These are phyloP conservation scores for Melieria omissa DNA, from an alignment of 2,888 invertebrate species.

Conservation along the genomic window DNA sequence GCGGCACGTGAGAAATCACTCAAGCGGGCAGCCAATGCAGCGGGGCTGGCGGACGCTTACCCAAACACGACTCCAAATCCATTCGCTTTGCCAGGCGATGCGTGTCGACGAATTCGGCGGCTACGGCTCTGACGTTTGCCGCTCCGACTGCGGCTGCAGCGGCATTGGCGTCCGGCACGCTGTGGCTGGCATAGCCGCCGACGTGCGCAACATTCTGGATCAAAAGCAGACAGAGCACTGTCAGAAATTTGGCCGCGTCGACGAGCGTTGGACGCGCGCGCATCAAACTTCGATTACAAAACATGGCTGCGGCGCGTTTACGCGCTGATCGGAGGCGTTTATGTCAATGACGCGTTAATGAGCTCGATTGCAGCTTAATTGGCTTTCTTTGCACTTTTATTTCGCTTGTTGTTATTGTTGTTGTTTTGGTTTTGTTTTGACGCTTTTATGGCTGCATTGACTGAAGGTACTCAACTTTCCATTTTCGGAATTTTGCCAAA, in stretches of 20 bases:
- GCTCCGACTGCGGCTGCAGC: constrained; percentile 24
- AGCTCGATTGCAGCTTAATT: too few relatives aligned
- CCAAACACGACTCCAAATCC: constrained; percentile 65
- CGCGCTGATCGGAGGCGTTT: too few relatives aligned
- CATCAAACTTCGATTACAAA: constrained; percentile 10
- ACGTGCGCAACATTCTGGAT: constrained; percentile 45
- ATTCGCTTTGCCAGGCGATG: constrained; percentile 63
- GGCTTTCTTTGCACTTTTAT: too few relatives aligned
- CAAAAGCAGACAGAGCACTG: constrained; percentile 44
- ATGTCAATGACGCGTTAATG: too few relatives aligned
- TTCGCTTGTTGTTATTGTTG: too few relatives aligned
- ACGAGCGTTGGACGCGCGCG: not conserved
- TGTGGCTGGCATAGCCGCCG: constrained; percentile 32
- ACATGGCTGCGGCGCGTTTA: not conserved
- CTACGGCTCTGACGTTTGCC: constrained; percentile 13
- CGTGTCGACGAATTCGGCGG: constrained; percentile 50
- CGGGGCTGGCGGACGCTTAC: constrained; percentile 47
- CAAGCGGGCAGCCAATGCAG: constrained; percentile 9
- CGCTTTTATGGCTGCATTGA: too few relatives aligned
- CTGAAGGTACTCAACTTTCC: too few relatives aligned
- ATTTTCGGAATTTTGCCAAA: too few relatives aligned
- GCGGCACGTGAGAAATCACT: constrained; percentile 6
- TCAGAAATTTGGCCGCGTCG: constrained; percentile 26
- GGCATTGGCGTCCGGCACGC: constrained; percentile 22
- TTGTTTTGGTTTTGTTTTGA: too few relatives aligned